These are phyloP conservation scores for Meganola albula DNA, from an alignment of 2,888 invertebrate genomes.

Conservation along the genomic window DNA sequence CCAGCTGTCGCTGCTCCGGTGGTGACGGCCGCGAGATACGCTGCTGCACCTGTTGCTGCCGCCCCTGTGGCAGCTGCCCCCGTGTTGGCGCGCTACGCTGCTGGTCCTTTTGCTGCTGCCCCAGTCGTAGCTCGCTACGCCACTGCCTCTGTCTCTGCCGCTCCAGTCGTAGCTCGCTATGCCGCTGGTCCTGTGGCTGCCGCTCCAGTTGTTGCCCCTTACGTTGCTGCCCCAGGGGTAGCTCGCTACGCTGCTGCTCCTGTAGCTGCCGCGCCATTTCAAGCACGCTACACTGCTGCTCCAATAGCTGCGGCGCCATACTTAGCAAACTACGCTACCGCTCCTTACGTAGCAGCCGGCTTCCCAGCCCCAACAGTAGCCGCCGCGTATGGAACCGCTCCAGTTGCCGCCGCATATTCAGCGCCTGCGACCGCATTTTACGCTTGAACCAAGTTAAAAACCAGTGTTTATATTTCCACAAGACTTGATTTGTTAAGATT, in stretches of 20 bases:
- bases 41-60: slow-evolving; percentile 31
- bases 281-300: slow-evolving; percentile 13
- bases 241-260: slow-evolving; percentile 26
- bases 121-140: slow-evolving; percentile 38
- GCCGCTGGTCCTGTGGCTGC: slow-evolving; percentile 32
- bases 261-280: slow-evolving; percentile 19
- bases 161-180: slow-evolving; percentile 40
- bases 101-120: slow-evolving; percentile 28
- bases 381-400: slow-evolving; percentile 27
- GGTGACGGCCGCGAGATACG: slow-evolving; percentile 56
- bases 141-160: slow-evolving; percentile 80
- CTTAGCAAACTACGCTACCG: slow-evolving; percentile 32
- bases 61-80: slow-evolving; percentile 33
- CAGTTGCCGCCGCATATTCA: slow-evolving; percentile 33
- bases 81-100: slow-evolving; percentile 36
- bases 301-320: slow-evolving; percentile 28
- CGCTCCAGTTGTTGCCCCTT: slow-evolving; percentile 25
- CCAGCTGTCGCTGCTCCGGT: slow-evolving; percentile 36
- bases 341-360: slow-evolving; percentile 26
- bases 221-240: slow-evolving; percentile 27
- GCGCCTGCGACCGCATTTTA: slow-evolving; percentile 34
- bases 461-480: slow-evolving; percentile 28
- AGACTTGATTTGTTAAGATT: slow-evolving; percentile 61
- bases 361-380: slow-evolving; percentile 21
- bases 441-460: slow-evolving; percentile 51